Evolutionary conservation across 2,113 vertebrate species (phyloP).

Genomic region (Motacilla tschutschensis): DNA sequence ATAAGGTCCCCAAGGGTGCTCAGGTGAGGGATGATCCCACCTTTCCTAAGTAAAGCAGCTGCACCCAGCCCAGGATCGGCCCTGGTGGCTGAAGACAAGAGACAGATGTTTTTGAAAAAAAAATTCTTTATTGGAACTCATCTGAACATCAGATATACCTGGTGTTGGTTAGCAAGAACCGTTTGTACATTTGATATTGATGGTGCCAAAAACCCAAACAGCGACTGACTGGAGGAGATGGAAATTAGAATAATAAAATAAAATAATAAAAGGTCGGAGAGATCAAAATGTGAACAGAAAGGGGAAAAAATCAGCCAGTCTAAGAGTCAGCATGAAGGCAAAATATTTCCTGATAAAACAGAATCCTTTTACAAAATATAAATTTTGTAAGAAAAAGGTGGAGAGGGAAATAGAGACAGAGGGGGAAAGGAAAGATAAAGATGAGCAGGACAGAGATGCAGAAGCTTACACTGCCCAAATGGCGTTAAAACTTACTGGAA

Average conservation of each 20-base stretch:
- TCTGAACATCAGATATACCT: slow-evolving; percentile 93
- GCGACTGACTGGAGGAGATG: slow-evolving; percentile 72
- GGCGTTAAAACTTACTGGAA: slow-evolving; percentile 53
- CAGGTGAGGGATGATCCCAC: neutral
- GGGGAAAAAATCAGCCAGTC: slow-evolving; percentile 64
- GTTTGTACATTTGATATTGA: slow-evolving; percentile 87
- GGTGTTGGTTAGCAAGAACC: slow-evolving; percentile 88
- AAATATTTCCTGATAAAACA: slow-evolving; percentile 71
- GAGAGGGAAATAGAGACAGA: slow-evolving; percentile 39
- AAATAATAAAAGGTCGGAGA: neutral
- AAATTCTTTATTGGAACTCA: slow-evolving; percentile 87
- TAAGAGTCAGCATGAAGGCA: slow-evolving; percentile 63
- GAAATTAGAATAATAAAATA: slow-evolving; percentile 36
- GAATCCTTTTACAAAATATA: slow-evolving; percentile 78
- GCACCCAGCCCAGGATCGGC: neutral
- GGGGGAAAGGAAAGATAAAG: slow-evolving; percentile 28
- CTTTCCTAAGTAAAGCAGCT: neutral
- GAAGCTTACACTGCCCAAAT: slow-evolving; percentile 71
- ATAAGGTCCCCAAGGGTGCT: rapidly evolving
- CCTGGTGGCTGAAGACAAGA: slow-evolving; percentile 49
- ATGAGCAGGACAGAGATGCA: slow-evolving; percentile 50
- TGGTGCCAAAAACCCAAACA: slow-evolving; percentile 84
- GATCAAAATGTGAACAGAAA: slow-evolving; percentile 28
- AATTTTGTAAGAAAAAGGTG: slow-evolving; percentile 69
- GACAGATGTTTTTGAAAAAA: slow-evolving; percentile 73